Evolutionary conservation across 2,113 vertebrate species (phyloP), one percentile per base, ranked within the genome.

Genomic region (Dolichallabes microphthalmus): DNA sequence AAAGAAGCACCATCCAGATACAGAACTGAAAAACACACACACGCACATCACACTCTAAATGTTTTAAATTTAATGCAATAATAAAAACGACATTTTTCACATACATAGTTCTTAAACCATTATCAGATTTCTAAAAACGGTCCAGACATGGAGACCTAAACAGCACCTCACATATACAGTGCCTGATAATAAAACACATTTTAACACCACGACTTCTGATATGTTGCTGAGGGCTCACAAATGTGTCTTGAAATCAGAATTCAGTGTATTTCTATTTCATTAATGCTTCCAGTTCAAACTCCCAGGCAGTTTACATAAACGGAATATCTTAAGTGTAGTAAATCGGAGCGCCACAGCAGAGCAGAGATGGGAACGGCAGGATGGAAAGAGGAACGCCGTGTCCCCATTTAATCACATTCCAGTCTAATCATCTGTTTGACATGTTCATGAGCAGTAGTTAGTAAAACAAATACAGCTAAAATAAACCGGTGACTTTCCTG

Each of bases 221-320:
- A 74, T 77, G 82, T 63, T 63, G 52, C 20, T 15, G 45, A 25
- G 17, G 60, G 57, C 20, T 55, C 27, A 52, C 20, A 60, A 25
- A 35, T 66, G 52, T 84, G 75, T 61, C 0, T 55, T 68, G 78
- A 52, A 39, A 57, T 35, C 13, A 55, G 30, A 35, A 35, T 22
- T 78, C 74, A 57, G 83, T 84, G 83, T 78, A 32, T 60, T 39
- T 25, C 17, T 57, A 79, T 13, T 45, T 68, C 4, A 77, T 57
- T 2, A 50, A 77, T 4, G 25, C 20, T 85, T 85, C 74, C 83
- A 85, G 83, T 85, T 85, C 1, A 39, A 60, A 58, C 20, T 2
- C 58, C 57, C 55, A 58, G 50, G 50, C 73, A 76, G 13, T 76
- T 76, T 76, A 76, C 2, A 53, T 27, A 45, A 76, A 52, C 17